Evolutionary conservation across 2,888 invertebrate species (phyloP).

Genomic region (Teleiodes luculella): DNA sequence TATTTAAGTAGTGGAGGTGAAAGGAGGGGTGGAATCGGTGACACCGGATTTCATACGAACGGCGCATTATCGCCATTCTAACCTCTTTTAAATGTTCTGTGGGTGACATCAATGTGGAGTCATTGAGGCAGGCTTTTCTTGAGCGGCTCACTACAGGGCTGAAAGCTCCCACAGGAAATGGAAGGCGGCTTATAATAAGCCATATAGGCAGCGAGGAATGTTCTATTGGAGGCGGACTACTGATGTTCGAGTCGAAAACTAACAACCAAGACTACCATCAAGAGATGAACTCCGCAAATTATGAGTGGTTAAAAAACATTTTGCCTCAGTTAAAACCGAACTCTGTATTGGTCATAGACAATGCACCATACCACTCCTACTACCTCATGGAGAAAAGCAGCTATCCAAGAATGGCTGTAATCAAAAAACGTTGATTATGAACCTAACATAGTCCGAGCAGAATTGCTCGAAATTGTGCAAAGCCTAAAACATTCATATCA

Average conservation of each 20-base stretch:
- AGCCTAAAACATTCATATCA: background rate
- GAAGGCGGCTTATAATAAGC: background rate
- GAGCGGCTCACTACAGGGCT: background rate
- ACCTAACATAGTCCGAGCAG: background rate
- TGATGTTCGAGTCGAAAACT: background rate
- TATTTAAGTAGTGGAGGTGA: too few relatives aligned
- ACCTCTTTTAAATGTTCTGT: too few relatives aligned
- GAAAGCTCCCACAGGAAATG: background rate
- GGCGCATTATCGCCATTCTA: too few relatives aligned
- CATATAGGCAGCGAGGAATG: conserved; percentile 3
- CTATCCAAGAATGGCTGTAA: background rate
- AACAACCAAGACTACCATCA: background rate
- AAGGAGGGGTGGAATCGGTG: too few relatives aligned
- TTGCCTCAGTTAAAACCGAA: conserved; percentile 1
- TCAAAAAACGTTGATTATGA: background rate
- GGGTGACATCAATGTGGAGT: background rate
- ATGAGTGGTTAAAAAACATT: background rate
- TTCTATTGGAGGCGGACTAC: background rate
- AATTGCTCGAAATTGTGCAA: background rate
- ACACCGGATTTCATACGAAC: too few relatives aligned
- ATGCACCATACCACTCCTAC: conserved; percentile 3
- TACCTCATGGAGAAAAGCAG: background rate
- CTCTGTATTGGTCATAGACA: conserved; percentile 16
- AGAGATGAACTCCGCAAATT: background rate
- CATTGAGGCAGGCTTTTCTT: background rate